Percentiles rank a stretch among this genome's conserved stretches.
Evolutionary conservation across 2,888 invertebrate genomes (phyloP).

Genomic region (Drosophila austrosaltans): DNA sequence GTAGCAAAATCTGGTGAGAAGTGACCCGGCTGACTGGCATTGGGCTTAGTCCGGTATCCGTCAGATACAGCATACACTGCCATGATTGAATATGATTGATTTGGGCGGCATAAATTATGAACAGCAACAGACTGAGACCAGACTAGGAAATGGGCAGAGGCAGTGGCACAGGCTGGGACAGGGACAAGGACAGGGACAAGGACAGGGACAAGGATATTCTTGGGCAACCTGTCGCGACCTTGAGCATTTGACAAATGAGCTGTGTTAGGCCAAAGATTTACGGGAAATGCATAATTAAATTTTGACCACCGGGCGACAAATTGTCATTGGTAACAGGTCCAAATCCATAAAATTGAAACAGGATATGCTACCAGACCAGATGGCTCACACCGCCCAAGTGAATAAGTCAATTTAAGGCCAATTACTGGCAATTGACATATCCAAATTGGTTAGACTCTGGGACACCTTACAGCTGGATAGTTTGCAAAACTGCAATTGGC

Average conservation of each 20-base stretch:
- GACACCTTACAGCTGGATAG: neutral
- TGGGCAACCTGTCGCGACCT: constrained; percentile 65
- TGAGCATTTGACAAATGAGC: constrained; percentile 65
- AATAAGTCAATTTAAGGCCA: constrained; percentile 46
- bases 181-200: too few relatives aligned
- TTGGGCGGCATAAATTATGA: constrained; percentile 70
- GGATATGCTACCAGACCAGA: neutral
- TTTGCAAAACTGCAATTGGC: constrained; percentile 45
- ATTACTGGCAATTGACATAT: constrained; percentile 57
- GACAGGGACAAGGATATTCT: constrained; percentile 25
- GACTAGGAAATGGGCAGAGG: neutral
- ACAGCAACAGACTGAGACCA: constrained; percentile 28
- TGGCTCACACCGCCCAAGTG: neutral
- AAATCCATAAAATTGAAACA: constrained; percentile 2
- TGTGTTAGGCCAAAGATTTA: constrained; percentile 66
- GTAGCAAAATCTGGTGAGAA: constrained; percentile 48
- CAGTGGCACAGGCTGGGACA: neutral
- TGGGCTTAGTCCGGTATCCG: constrained; percentile 24
- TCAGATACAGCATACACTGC: constrained; percentile 40
- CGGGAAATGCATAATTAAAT: constrained; percentile 67
- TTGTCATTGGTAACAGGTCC: constrained; percentile 39
- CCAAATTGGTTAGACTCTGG: constrained; percentile 24
- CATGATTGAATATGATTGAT: constrained; percentile 76
- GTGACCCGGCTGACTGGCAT: constrained; percentile 29
- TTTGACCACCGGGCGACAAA: constrained; percentile 50